Conservation (phyloP, 2,113 vertebrate species). For the Cyanoliseus patagonus region DNA sequence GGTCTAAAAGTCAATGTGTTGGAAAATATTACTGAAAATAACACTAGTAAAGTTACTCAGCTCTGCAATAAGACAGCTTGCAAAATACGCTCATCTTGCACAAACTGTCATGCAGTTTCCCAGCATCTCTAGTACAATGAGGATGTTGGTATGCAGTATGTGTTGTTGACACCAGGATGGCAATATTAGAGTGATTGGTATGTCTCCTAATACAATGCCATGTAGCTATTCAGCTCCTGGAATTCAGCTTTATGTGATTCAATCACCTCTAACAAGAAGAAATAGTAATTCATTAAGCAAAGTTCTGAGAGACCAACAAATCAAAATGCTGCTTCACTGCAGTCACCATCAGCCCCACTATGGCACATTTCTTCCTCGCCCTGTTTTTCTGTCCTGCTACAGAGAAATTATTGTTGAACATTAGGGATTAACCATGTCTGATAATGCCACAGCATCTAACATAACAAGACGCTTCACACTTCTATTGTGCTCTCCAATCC, state of each 20-base stretch:
- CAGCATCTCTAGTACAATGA: neutral
- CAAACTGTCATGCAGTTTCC: neutral
- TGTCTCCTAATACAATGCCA: neutral
- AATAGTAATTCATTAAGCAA: constrained; percentile 29
- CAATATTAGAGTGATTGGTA: neutral
- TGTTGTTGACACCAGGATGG: neutral
- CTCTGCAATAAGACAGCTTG: neutral
- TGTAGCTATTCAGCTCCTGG: constrained; percentile 23
- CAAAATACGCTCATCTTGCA: neutral
- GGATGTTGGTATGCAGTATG: neutral
- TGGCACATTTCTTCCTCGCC: neutral
- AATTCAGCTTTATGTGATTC: constrained; percentile 16
- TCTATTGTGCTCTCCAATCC: neutral
- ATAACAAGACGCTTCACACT: neutral
- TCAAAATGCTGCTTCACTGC: neutral
- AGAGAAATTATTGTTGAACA: neutral
- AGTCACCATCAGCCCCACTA: neutral
- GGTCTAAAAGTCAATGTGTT: neutral
- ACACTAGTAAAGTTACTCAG: neutral
- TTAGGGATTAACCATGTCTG: neutral
- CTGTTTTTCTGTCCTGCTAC: neutral
- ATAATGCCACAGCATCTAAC: neutral
- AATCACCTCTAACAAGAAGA: constrained; percentile 22
- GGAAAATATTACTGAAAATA: neutral
- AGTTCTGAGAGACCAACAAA: constrained; percentile 15